Percentiles rank a stretch among this genome's conserved stretches.
phyloP scores from a whole-genome alignment of 2,797 vertebrate genomes.

The Leptodon cayanensis region DNA sequence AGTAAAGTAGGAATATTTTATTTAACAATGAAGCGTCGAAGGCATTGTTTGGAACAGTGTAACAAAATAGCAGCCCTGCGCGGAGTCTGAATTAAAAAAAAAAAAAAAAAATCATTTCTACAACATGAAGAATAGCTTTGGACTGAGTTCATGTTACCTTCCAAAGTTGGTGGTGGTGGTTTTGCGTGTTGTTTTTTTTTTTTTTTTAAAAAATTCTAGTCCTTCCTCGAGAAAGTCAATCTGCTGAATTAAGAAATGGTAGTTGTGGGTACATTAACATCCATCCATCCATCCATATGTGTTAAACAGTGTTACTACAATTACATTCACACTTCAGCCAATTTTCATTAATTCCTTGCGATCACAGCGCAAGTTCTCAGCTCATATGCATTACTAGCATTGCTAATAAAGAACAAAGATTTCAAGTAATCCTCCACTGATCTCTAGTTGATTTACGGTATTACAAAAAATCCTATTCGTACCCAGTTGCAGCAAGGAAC shows the following conservation, averaged over 20 bases:
- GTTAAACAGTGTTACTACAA: not conserved
- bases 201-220: not conserved
- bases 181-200: too few relatives aligned
- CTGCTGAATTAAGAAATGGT: not conserved
- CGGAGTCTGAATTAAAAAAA: not conserved
- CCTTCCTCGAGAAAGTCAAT: not conserved
- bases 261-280: not conserved
- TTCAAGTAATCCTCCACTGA: slow-evolving; percentile 11
- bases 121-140: not conserved
- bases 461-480: not conserved
- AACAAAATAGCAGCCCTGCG: slow-evolving; percentile 6
- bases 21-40: not conserved
- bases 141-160: not conserved
- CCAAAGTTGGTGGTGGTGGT: rapidly evolving
- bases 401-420: not conserved
- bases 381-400: not conserved
- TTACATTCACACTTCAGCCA: not conserved
- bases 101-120: not conserved
- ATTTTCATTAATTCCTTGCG: not conserved
- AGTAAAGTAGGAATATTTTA: not conserved
- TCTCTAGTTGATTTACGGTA: not conserved
- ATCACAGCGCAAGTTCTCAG: not conserved
- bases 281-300: not conserved
- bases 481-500: not conserved
- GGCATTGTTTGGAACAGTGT: not conserved